Evolutionary conservation across 2,797 vertebrate species (phyloP), one percentile per base, ranked within the genome.

Genomic region (Enteromius treurensis): DNA sequence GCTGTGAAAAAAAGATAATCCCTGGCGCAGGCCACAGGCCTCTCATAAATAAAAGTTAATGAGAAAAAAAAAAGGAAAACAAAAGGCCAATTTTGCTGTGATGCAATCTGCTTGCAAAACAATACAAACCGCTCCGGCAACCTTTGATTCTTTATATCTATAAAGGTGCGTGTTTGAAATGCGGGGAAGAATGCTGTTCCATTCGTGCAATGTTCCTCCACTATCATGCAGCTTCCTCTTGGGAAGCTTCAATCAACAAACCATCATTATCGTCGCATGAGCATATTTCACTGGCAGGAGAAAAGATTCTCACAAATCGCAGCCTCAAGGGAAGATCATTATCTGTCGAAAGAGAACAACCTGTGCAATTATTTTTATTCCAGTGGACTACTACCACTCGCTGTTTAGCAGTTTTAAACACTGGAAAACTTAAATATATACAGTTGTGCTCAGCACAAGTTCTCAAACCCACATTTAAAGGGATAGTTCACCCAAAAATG

Each of bases 21-120:
- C 75, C 77, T 80, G 85, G 83, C 71, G 29, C 79, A 84, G 82
- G 70, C 58, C 85, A 71, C 19, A 13, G 49, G 69, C 55, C 76
- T 73, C 69, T 84, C 68, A 79, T 86, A 82, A 84, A 87, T 87
- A 84, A 81, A 84, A 79, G 69, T 79, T 86, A 86, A 74, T 60
- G 71, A 42, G 37, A 26, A 45, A 40, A 49, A 32, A 47, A 74
- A 51, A 65, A 71, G 65, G 5, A 51, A 79, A 78, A 79, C 67
- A 82, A 78, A 29, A 47, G 55, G 62, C 49, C 51, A 32, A 37
- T 58, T 83, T 78, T 75, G 81, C 51, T 64, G 49, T 64, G 64
- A 75, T 75, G 79, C 37, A 76, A 62, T 79, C 82, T 76, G 70
- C 65, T 32, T 75, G 62, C n/a, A 80, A 76, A 73, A 79, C 77